These are phyloP conservation scores for Taenaris catops DNA, from an alignment of 2,888 invertebrate genomes.

Conservation along the genomic window DNA sequence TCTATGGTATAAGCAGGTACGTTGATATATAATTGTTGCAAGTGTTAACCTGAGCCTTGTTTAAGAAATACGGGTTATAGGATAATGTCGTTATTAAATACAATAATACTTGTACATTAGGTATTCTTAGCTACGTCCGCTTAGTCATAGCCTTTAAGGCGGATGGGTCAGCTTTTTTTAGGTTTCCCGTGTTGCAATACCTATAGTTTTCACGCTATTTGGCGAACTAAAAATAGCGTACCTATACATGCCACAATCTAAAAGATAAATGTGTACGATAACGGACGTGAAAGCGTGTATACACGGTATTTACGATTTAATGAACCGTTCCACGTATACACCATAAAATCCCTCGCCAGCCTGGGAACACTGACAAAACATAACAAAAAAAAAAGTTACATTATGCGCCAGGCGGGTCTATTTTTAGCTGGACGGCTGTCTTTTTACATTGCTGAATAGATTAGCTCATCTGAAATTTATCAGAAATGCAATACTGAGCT, in stretches of 20 bases:
- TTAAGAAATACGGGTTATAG: too few species aligned
- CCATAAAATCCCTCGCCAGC: slow-evolving; percentile 51
- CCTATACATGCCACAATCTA: slow-evolving; percentile 17
- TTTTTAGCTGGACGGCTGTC: too few species aligned
- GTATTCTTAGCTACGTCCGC: too few species aligned
- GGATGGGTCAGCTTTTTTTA: slow-evolving; percentile 15
- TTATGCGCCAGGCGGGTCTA: slow-evolving; percentile 18
- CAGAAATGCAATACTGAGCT: too few species aligned
- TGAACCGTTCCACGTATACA: slow-evolving; percentile 47
- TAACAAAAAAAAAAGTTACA: slow-evolving; percentile 54
- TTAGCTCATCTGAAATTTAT: too few species aligned
- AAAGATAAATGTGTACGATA: slow-evolving; percentile 30
- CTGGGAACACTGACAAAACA: slow-evolving; percentile 56
- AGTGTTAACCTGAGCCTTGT: too few species aligned
- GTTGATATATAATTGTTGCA: too few species aligned
- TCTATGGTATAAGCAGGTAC: too few species aligned
- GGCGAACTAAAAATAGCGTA: slow-evolving; percentile 8
- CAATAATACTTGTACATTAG: too few species aligned
- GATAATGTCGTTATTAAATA: too few species aligned
- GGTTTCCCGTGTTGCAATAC: slow-evolving; percentile 12
- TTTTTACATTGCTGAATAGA: too few species aligned
- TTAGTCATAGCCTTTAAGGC: neutral
- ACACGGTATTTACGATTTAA: slow-evolving; percentile 53
- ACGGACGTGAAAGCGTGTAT: slow-evolving; percentile 26
- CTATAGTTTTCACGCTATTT: slow-evolving; percentile 1